A percentile compares a stretch with the other conserved stretches of the same genome.
These are phyloP conservation scores for Ophion ellenae DNA, from an alignment of 2,888 invertebrate genomes.

Conservation along the genomic window DNA sequence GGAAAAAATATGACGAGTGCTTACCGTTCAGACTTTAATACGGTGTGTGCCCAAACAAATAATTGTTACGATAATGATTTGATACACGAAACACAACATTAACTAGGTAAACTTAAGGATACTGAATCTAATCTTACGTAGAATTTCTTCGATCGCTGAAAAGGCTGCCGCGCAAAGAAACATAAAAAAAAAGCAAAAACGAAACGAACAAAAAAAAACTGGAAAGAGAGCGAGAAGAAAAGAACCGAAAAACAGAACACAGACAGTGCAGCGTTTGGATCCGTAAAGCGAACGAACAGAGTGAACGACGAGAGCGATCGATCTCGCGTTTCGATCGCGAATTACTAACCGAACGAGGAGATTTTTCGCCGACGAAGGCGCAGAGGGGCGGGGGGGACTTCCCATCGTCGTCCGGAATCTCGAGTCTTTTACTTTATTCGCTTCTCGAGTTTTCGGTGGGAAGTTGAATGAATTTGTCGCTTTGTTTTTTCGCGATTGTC, in stretches of 20 bases:
- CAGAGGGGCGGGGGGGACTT: background rate
- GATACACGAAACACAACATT: conserved; percentile 82
- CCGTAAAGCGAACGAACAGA: background rate
- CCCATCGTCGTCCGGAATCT: background rate
- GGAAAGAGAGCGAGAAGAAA: conserved; percentile 16
- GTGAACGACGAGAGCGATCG: background rate
- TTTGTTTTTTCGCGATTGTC: background rate
- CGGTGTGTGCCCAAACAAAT: conserved; percentile 82
- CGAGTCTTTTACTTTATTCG: background rate
- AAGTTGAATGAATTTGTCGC: background rate
- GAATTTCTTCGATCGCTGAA: conserved; percentile 79
- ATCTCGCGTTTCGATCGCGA: background rate
- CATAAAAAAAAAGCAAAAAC: conserved; percentile 13
- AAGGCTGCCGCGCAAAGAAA: conserved; percentile 76
- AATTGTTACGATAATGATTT: conserved; percentile 82
- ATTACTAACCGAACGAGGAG: background rate
- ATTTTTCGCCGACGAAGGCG: background rate
- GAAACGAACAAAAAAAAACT: conserved; percentile 28
- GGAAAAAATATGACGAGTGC: conserved; percentile 77
- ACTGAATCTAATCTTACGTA: conserved; percentile 80
- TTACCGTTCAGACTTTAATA: conserved; percentile 83
- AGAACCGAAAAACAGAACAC: conserved; percentile 43
- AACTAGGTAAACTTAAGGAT: conserved; percentile 82
- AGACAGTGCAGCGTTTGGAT: background rate
- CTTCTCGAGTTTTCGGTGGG: background rate